Evolutionary conservation across 2,797 vertebrate species (phyloP), one percentile per base, ranked within the genome.

Genomic region (Cyprinella venusta): DNA sequence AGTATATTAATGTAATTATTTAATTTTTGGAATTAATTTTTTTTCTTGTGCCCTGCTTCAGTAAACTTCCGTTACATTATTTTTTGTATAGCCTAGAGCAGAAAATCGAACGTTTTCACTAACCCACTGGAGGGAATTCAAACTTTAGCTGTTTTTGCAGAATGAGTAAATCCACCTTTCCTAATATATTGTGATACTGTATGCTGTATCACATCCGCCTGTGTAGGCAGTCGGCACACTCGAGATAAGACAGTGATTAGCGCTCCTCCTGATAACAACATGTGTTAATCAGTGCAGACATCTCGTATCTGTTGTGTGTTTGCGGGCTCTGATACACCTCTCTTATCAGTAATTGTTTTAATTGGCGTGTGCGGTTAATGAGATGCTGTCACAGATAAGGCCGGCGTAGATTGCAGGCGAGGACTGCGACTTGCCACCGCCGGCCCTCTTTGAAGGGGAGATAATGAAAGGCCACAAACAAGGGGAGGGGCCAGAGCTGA

Each of bases 291-390:
- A 92, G 87, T 88, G 89, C 92, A 91, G 93, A 93, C 92, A 94
- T 93, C 79, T 77, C 36, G 56, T 77, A 56, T 76, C 71, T 64
- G 90, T 85, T 92, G 92, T 93, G 82, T 91, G 90, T 90, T 80
- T 81, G 82, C 26, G n/a, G 91, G 90, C 92, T 91, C 91, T 92
- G 92, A 93, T 92, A 91, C 91, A 90, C 91, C 92, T 90, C 89
- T 91, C 93, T 92, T 93, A 92, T 94, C 92, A 92, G 91, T 93
- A 94, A 94, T 92, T 92, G 93, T 85, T 89, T 90, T 94, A 94
- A 94, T 94, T 94, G 93, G 92, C 90, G 90, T 91, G 85, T 90
- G 90, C 89, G 63, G 92, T 92, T 93, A 93, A 93, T 89, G 74
- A 93, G 93, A 94, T 94, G 85, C 76, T 91, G 89, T 90, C 86